A percentile compares a stretch with the other conserved stretches of the same genome.
Evolutionary conservation across 2,113 vertebrate species (phyloP).

Genomic region (Shinisaurus crocodilurus): DNA sequence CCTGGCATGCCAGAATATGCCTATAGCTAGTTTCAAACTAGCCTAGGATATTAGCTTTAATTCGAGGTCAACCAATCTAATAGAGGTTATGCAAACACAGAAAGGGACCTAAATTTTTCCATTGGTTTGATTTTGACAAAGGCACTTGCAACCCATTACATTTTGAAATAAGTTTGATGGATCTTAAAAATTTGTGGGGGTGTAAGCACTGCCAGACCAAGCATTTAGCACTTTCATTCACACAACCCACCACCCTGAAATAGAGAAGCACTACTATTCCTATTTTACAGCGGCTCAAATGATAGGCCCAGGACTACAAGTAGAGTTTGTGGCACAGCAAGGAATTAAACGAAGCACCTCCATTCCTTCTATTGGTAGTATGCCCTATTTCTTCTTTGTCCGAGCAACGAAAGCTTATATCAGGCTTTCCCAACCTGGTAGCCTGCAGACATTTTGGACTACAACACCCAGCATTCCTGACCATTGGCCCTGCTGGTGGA

Average conservation of each 20-base stretch:
- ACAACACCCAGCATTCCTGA: no score
- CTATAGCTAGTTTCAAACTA: neutral
- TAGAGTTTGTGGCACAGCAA: neutral
- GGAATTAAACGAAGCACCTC: neutral
- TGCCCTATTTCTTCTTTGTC: neutral
- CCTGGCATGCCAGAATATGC: neutral
- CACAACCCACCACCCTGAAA: neutral
- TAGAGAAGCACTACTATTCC: neutral
- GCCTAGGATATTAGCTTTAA: neutral
- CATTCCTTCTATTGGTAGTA: neutral
- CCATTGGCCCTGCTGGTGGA: no score
- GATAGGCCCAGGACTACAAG: neutral
- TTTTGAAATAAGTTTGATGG: neutral
- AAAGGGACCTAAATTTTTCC: neutral
- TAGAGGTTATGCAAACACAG: neutral
- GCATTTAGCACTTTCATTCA: neutral
- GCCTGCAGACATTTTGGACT: no score
- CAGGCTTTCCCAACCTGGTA: no score
- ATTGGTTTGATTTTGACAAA: neutral
- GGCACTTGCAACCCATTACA: neutral
- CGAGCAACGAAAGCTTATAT: neutral
- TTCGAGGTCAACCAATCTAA: neutral
- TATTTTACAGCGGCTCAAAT: neutral
- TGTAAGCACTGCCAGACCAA: neutral
- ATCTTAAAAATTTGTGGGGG: neutral